Evolutionary conservation across 2,797 vertebrate genomes (phyloP), one percentile per base, ranked within the genome.

Genomic region (Sitta carolinensis): DNA sequence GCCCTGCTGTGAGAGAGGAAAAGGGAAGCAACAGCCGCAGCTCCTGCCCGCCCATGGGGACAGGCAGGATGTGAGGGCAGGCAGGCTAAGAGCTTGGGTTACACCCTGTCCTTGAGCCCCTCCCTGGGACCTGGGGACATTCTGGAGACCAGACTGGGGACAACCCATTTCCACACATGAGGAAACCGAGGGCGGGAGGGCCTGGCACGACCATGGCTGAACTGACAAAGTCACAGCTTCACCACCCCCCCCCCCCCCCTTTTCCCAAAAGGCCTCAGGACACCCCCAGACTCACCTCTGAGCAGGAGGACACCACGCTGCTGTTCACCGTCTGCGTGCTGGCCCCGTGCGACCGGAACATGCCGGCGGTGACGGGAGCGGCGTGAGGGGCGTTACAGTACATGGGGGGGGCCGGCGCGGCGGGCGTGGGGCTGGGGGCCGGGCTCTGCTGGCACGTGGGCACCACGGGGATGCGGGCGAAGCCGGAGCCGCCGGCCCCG

Each of bases 271-370:
- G 2, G 3, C 7, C 22, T 14, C 1, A 0, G 16, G 9, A 20
- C n/a, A 9, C 6, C 18, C 10, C 26, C 7, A 1, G 10, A 67
- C 98, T 98, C 93, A 99, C 99, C 98, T 99, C 99, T 1, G 98
- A 98, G 97, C 99, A 99, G 89, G 99, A 95, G 40, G 98, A 98
- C 87, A 98, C 97, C 47, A 98, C 97, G 94, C 97, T 98, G 94
- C 97, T 97, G 96, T 98, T 96, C 67, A 98, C 97, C 4, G 98
- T 96, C 94, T 97, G 97, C 58, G 98, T 23, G 50, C 98, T 98
- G 97, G 98, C 97, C n/a, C 98, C 96, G 83, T 98, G 99, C 7
- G 99, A 98, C 62, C 98, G 98, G 97, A 99, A 99, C 94, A 98
- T 95, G 29, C 98, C 98, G 4, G 98, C 97, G 5, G 99, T 98